Conservation (phyloP, 2,797 vertebrate genomes). For the Darevskia mixta region DNA sequence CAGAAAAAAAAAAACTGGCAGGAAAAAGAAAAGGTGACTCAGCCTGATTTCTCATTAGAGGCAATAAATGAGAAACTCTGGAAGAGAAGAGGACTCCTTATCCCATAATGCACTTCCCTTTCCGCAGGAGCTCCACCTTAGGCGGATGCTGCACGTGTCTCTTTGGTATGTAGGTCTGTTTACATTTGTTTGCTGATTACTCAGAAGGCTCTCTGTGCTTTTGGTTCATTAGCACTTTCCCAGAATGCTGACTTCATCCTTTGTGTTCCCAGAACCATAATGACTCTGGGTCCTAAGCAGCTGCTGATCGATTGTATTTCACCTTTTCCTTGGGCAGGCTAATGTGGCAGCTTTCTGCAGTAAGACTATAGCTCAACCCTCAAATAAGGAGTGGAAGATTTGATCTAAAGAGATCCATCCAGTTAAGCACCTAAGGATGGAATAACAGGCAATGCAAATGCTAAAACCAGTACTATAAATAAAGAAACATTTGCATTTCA, state of each 20-base stretch:
- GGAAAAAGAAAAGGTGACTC: not conserved
- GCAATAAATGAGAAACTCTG: not conserved
- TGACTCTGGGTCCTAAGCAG: not conserved
- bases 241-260: conserved; percentile 13
- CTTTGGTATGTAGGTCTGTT: not conserved
- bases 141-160: not conserved
- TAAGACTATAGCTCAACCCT: not conserved
- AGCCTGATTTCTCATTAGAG: not conserved
- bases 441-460: not conserved
- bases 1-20: not conserved
- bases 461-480: not conserved
- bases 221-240: conserved; percentile 8
- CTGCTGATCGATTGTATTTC: not conserved
- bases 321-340: not conserved
- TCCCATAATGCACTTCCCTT: not conserved
- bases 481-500: not conserved
- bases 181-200: not conserved
- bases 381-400: not conserved
- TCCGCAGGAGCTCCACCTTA: not conserved
- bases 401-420: not conserved
- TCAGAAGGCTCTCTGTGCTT: not conserved
- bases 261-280: not conserved
- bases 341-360: not conserved
- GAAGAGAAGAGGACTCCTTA: too few species aligned
- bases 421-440: not conserved